Percentiles rank a stretch among this genome's conserved stretches.
These are phyloP conservation scores for Stegostoma tigrinum DNA, from an alignment of 2,113 vertebrate genomes.

Conservation along the genomic window DNA sequence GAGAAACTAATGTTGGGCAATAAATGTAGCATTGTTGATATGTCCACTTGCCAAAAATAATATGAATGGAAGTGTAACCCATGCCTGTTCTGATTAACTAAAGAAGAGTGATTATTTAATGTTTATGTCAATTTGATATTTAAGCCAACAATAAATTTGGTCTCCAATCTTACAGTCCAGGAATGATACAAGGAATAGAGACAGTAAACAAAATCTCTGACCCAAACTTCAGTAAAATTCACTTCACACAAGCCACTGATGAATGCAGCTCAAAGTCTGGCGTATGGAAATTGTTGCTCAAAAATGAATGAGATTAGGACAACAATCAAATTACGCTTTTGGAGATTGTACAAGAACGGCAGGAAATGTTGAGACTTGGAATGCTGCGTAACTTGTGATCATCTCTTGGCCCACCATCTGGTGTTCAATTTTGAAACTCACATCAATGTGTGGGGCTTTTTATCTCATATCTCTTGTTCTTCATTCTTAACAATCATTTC, in stretches of 20 bases:
- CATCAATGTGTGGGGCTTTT: not conserved
- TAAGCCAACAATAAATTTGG: not conserved
- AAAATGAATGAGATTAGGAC: too few relatives aligned
- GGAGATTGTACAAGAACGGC: too few relatives aligned
- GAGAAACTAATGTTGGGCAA: not conserved
- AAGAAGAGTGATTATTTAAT: not conserved
- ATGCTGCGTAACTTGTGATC: not conserved
- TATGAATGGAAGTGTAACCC: not conserved
- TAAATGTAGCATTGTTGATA: not conserved
- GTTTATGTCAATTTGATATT: not conserved
- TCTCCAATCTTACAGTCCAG: not conserved
- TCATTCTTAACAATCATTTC: not conserved
- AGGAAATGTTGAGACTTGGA: not conserved
- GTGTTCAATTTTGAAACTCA: not conserved
- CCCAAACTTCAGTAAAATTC: not conserved
- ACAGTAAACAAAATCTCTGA: not conserved
- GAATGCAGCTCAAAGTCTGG: not conserved
- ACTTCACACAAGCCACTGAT: not conserved
- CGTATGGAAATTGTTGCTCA: not conserved
- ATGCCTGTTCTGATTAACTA: not conserved
- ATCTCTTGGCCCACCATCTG: too few relatives aligned
- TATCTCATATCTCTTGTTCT: not conserved
- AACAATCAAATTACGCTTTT: too few relatives aligned
- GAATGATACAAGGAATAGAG: not conserved
- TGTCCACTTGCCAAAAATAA: not conserved